Evolutionary conservation across 2,113 vertebrate species (phyloP).

Genomic region (Planiliza haematocheilus): DNA sequence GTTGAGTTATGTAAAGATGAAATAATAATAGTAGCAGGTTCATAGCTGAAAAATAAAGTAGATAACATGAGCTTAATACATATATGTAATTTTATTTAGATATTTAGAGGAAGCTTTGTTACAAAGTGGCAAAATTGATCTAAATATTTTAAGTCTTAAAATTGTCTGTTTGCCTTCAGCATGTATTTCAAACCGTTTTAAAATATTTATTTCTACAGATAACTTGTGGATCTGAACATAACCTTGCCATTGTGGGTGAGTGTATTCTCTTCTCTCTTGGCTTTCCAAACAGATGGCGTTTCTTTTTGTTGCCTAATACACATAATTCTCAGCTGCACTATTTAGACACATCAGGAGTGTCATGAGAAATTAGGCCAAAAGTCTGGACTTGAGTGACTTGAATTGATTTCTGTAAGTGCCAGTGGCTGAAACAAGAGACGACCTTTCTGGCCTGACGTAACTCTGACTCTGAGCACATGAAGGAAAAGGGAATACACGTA

Average conservation of each 20-base stretch:
- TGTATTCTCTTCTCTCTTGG: constrained; percentile 47
- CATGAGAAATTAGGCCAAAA: not conserved
- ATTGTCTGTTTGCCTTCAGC: not conserved
- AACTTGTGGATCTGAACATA: constrained; percentile 95
- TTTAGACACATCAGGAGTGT: not conserved
- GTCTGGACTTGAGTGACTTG: no score
- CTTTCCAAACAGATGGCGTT: not conserved
- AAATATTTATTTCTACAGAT: constrained; percentile 81
- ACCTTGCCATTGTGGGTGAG: constrained; percentile 93
- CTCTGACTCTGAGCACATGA: constrained; percentile 6
- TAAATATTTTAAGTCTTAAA: constrained; percentile 10
- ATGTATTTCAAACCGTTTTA: constrained; percentile 10
- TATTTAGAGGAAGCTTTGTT: constrained; percentile 24
- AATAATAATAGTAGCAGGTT: not conserved
- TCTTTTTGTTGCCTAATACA: not conserved
- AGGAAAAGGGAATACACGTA: constrained; percentile 37
- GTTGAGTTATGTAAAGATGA: not conserved
- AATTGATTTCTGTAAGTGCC: constrained; percentile 33
- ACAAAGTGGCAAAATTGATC: constrained; percentile 4
- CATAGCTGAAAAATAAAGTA: constrained; percentile 28
- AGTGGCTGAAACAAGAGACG: constrained; percentile 35
- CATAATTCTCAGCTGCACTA: constrained; percentile 3
- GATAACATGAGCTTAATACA: constrained; percentile 8
- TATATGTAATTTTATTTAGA: constrained; percentile 41
- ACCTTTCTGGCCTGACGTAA: constrained; percentile 23